A percentile compares a stretch with the other conserved stretches of the same genome.
phyloP scores from a whole-genome alignment of 2,797 vertebrate genomes.

The Malacoraja senta region DNA sequence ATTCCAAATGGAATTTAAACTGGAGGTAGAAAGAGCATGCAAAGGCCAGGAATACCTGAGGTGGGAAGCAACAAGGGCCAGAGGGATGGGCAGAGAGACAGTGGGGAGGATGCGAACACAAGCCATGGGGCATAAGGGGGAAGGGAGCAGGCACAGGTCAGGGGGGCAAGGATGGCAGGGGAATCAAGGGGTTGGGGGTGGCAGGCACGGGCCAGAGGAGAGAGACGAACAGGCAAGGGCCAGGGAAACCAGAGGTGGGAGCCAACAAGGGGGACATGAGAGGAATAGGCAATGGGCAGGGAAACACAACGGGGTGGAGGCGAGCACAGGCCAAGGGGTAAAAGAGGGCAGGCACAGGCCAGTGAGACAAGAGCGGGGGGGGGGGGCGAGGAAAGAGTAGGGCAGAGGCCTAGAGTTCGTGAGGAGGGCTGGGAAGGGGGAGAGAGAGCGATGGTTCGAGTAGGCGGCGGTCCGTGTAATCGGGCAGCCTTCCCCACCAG shows the following conservation, averaged over 20 bases:
- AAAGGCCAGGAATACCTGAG: not conserved
- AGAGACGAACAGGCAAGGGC: not conserved
- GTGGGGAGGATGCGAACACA: no score
- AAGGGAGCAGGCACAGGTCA: no score
- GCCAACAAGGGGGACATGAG: no score
- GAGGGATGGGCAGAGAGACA: not conserved
- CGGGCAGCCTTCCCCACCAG: no score
- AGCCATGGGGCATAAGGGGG: not conserved
- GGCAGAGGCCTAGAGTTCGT: not conserved
- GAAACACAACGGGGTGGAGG: no score
- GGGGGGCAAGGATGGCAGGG: not conserved
- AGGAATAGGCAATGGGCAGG: no score
- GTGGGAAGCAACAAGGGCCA: not conserved
- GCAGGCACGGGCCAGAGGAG: no score
- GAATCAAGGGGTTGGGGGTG: not conserved
- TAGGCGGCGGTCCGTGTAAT: no score
- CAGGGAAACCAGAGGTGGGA: not conserved
- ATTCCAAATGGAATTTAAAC: no score
- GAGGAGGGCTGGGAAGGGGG: not conserved
- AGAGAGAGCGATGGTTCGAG: not conserved
- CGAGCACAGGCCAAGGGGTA: not conserved
- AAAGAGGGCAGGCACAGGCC: not conserved
- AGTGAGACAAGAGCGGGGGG: not conserved
- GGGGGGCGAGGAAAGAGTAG: not conserved
- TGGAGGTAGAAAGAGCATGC: no score